Evolutionary conservation across 2,888 invertebrate species (phyloP), one percentile per base, ranked within the genome.

Genomic region (Drosophila ezoana): DNA sequence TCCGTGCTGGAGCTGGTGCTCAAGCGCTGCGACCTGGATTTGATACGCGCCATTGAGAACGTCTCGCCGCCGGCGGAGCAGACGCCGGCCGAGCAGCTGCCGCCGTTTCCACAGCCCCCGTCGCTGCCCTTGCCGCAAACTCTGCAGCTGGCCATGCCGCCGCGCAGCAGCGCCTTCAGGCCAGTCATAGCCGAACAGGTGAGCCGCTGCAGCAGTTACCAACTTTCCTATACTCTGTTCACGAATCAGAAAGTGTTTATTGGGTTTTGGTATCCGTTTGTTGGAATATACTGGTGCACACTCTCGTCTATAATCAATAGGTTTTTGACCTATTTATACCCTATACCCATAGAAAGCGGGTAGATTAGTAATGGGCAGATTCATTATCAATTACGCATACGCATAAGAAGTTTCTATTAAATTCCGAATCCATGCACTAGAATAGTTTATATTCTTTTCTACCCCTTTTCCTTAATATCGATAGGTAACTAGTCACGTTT

Each of bases 1-100:
- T 95, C 97, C 0, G 97, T 98, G 1, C 93, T 99, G 53, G 98
- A 98, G 90, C 93, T 98, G 77, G 97, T 98, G n/a, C 93, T 98
- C 45, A 96, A 97, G 76, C 95, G 98, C 37, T 98, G 98, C 91
- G 97, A 97, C 90, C 97, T 98, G 77, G 98, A 99, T 90, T 93
- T 98, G 49, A 94, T 98, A 13, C 96, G 91, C 6, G 92, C 92
- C 43, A 92, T 92, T 13, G 92, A 92, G 72, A 91, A 91, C 62
- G 89, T 92, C 20, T 90, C 91, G 14, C 85, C 90, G 23, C 20
- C 78, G 38, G 33, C 69, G 33, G 60, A 75, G 10, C n/a, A 28
- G 32, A 4, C 49, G 2, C 1, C 64, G 3, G 40, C 37, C n/a
- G 70, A 79, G n/a, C 13, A 53, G 5, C 18, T 63, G 5, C 60